A percentile compares a stretch with the other conserved stretches of the same genome.
Conservation (phyloP, 1,140 invertebrate genomes). For the Potamilus streckersoni region DNA sequence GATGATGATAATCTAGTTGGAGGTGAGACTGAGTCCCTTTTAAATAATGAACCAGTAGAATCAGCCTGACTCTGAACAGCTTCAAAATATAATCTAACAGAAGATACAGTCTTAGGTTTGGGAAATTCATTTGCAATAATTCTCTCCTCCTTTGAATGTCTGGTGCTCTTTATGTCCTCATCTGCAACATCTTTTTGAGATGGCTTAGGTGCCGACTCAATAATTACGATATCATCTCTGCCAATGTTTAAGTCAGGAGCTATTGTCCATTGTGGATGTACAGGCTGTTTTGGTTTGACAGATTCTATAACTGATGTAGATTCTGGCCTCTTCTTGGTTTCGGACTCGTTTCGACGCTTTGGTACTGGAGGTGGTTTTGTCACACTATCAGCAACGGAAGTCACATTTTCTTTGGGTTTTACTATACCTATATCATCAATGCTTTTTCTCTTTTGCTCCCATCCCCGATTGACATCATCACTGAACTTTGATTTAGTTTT, state of each 20-base stretch:
- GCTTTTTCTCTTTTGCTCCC: neutral
- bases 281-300: slow-evolving; percentile 18
- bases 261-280: slow-evolving; percentile 28
- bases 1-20: slow-evolving; percentile 11
- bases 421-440: neutral
- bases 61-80: slow-evolving; percentile 25
- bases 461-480: no score
- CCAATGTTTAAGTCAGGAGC: slow-evolving; percentile 49
- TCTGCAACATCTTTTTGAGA: slow-evolving; percentile 5
- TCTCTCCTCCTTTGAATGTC: slow-evolving; percentile 19
- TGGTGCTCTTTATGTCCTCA: slow-evolving; percentile 6
- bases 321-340: slow-evolving; percentile 3
- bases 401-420: neutral
- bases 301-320: slow-evolving; percentile 2
- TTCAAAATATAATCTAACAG: slow-evolving; percentile 56
- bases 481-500: no score
- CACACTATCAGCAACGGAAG: neutral
- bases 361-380: neutral
- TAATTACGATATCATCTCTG: slow-evolving; percentile 56
- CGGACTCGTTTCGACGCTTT: neutral
- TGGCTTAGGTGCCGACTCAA: slow-evolving; percentile 37
- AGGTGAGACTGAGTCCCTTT: slow-evolving; percentile 7
- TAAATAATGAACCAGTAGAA: slow-evolving; percentile 21
- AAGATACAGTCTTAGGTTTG: slow-evolving; percentile 58
- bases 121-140: slow-evolving; percentile 49